phyloP scores from a whole-genome alignment of 2,113 vertebrate genomes.

The Myocastor coypus region DNA sequence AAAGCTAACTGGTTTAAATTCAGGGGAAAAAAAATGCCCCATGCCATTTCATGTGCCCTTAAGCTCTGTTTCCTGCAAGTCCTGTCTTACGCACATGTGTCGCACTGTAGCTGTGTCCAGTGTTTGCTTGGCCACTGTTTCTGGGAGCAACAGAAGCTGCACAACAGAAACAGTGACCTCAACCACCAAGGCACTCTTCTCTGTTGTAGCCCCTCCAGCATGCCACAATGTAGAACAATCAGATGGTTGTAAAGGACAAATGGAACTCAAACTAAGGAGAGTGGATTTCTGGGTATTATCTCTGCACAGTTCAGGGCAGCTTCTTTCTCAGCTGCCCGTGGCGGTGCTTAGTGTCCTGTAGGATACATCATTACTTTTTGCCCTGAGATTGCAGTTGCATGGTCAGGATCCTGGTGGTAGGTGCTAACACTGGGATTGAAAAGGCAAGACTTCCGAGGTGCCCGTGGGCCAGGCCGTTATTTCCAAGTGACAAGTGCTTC shows the following conservation, averaged over 20 bases:
- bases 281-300: background rate
- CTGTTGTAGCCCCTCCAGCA: background rate
- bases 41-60: background rate
- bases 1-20: slow-evolving; percentile 14
- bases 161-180: background rate
- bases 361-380: background rate
- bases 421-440: background rate
- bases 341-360: background rate
- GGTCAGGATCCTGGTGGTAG: background rate
- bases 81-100: background rate
- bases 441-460: background rate
- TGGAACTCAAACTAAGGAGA: background rate
- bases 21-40: background rate
- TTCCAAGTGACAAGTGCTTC: background rate
- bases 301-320: background rate
- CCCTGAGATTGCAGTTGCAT: background rate
- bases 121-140: slow-evolving; percentile 42
- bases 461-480: background rate
- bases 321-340: background rate
- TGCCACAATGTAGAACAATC: slow-evolving; percentile 58
- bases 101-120: background rate
- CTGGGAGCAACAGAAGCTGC: slow-evolving; percentile 15
- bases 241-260: background rate
- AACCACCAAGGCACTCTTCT: background rate
- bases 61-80: background rate